A percentile compares a stretch with the other conserved stretches of the same genome.
These are phyloP conservation scores for Phrynocephalus guinanensis DNA, from an alignment of 2,797 vertebrate species.

Conservation along the genomic window DNA sequence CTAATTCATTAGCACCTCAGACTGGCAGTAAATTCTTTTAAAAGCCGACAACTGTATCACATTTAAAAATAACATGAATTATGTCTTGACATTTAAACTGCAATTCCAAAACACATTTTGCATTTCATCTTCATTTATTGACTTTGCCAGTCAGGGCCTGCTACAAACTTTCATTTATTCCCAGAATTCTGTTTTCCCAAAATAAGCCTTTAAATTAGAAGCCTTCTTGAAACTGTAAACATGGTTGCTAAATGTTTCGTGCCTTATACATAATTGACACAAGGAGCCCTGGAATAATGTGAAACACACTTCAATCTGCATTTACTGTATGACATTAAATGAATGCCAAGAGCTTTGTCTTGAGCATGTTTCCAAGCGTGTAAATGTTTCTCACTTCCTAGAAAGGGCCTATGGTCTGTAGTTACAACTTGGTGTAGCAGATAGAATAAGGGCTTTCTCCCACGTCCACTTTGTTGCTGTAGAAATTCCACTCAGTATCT, in stretches of 20 bases:
- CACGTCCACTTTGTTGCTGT: no score
- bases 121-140: slow-evolving; percentile 33
- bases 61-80: slow-evolving; percentile 45
- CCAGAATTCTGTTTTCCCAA: neutral
- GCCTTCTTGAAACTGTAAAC: slow-evolving; percentile 5
- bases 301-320: neutral
- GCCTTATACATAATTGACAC: neutral
- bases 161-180: slow-evolving; percentile 12
- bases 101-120: neutral
- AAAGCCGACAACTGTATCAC: slow-evolving; percentile 6
- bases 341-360: neutral
- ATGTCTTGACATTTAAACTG: slow-evolving; percentile 38
- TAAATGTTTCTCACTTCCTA: no score
- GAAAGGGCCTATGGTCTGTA: no score
- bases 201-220: slow-evolving; percentile 11
- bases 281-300: neutral
- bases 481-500: no score
- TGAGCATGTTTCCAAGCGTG: neutral
- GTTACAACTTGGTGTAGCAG: no score
- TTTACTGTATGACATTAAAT: neutral
- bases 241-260: neutral
- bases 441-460: no score
- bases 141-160: slow-evolving; percentile 9
- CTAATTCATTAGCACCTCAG: neutral
- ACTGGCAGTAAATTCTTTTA: slow-evolving; percentile 23